Conservation (phyloP, 2,113 vertebrate genomes). For the Oreocharis arfaki region DNA sequence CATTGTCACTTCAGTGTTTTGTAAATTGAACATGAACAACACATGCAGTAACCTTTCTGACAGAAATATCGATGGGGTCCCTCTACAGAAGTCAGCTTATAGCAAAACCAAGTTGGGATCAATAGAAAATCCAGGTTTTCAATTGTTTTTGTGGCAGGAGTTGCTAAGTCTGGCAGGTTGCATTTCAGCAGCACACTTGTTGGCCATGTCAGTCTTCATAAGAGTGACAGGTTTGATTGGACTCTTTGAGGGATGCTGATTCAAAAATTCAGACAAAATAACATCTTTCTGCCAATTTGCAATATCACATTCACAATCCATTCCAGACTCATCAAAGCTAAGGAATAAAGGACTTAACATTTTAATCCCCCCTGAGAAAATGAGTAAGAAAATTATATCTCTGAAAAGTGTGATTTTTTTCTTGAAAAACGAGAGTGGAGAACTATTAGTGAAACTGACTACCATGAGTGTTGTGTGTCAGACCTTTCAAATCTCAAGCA, state of each 20-base stretch:
- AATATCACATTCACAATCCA: not conserved
- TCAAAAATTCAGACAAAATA: conserved; percentile 15
- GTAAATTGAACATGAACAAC: not conserved
- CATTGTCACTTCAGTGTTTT: not conserved
- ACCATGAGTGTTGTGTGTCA: not conserved
- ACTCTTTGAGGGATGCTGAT: conserved; percentile 6
- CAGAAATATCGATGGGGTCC: not conserved
- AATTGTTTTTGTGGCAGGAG: not conserved
- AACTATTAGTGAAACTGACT: not conserved
- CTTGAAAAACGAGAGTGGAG: not conserved
- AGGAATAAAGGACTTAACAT: conserved; percentile 27
- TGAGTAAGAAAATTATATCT: conserved; percentile 23
- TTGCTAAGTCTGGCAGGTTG: conserved; percentile 26
- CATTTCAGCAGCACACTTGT: conserved; percentile 32
- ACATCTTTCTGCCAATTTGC: conserved; percentile 28
- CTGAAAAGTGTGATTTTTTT: not conserved
- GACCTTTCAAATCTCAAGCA: not conserved
- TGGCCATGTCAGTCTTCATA: conserved; percentile 51
- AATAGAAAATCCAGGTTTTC: conserved; percentile 31
- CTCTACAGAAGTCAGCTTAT: not conserved
- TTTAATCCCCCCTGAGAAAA: conserved; percentile 32
- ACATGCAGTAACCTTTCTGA: not conserved
- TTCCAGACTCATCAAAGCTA: conserved; percentile 8
- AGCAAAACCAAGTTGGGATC: conserved; percentile 3
- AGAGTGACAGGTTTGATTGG: conserved; percentile 47